These are phyloP conservation scores for Erebia epiphron DNA, from an alignment of 2,888 invertebrate species.

Conservation along the genomic window DNA sequence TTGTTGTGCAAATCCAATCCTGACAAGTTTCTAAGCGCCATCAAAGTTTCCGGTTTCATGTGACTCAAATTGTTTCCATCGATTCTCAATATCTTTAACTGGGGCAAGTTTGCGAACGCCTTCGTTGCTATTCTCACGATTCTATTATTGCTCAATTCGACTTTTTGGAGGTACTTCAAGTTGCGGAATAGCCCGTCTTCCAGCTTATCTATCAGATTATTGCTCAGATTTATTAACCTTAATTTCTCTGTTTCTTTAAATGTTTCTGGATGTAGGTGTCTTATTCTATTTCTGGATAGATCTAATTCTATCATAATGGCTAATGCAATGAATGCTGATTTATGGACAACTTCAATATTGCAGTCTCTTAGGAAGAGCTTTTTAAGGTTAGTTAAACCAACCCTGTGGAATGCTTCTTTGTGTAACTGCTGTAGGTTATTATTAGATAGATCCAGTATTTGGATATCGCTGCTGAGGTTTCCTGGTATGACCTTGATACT, in stretches of 20 bases:
- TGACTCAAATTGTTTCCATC: constrained; percentile 90
- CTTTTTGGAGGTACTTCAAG: constrained; percentile 88
- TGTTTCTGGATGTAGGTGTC: constrained; percentile 85
- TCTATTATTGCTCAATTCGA: constrained; percentile 90
- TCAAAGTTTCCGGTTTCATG: constrained; percentile 86
- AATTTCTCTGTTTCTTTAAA: constrained; percentile 89
- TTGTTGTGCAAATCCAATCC: constrained; percentile 91
- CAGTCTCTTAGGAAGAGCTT: constrained; percentile 90
- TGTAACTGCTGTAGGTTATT: constrained; percentile 86
- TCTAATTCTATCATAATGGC: constrained; percentile 92
- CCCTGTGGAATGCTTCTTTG: constrained; percentile 86
- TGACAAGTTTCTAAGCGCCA: constrained; percentile 86
- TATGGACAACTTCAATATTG: constrained; percentile 86
- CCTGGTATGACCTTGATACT: constrained; percentile 87
- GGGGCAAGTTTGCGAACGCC: constrained; percentile 87
- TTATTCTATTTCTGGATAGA: constrained; percentile 88
- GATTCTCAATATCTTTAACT: constrained; percentile 87
- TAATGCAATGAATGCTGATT: constrained; percentile 89
- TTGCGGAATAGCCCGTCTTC: constrained; percentile 89
- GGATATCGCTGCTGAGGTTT: constrained; percentile 88
- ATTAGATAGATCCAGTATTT: constrained; percentile 88
- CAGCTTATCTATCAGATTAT: constrained; percentile 89
- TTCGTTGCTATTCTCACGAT: constrained; percentile 87
- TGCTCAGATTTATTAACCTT: constrained; percentile 88
- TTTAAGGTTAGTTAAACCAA: constrained; percentile 90